Conservation (phyloP, 2,888 invertebrate genomes). For the Steinernema carpocapsae region DNA sequence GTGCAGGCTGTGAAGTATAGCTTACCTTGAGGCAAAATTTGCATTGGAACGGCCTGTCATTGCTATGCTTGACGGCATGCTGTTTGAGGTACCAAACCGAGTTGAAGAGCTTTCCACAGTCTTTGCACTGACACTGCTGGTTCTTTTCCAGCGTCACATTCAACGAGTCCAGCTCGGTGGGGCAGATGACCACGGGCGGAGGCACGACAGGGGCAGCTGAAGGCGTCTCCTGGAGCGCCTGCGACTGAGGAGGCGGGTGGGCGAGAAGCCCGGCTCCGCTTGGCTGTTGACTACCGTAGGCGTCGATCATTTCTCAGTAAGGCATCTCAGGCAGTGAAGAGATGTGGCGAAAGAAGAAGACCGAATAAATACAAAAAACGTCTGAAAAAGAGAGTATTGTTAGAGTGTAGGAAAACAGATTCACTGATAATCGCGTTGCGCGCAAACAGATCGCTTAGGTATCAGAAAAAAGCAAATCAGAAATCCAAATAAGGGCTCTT, state of each 20-base stretch:
- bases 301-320: constrained; percentile 12
- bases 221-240: background rate
- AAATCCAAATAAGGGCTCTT: constrained; percentile 17
- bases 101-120: constrained; percentile 67
- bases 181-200: constrained; percentile 66
- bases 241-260: background rate
- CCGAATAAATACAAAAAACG: background rate
- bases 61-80: constrained; percentile 68
- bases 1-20: background rate
- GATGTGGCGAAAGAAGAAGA: background rate
- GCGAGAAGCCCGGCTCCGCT: constrained; percentile 5
- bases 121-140: constrained; percentile 67
- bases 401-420: background rate
- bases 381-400: constrained; percentile 35
- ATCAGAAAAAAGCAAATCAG: constrained; percentile 14
- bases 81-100: constrained; percentile 68
- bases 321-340: constrained; percentile 34
- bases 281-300: constrained; percentile 25
- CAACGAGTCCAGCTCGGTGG: constrained; percentile 65
- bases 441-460: constrained; percentile 31
- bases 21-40: constrained; percentile 66
- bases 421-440: constrained; percentile 29
- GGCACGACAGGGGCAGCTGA: constrained; percentile 55
- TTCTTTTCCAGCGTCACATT: constrained; percentile 67
- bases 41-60: constrained; percentile 69